These are phyloP conservation scores for Patiria pectinifera DNA, from an alignment of 53 echinoderm and acorn worm genomes.

Conservation along the genomic window DNA sequence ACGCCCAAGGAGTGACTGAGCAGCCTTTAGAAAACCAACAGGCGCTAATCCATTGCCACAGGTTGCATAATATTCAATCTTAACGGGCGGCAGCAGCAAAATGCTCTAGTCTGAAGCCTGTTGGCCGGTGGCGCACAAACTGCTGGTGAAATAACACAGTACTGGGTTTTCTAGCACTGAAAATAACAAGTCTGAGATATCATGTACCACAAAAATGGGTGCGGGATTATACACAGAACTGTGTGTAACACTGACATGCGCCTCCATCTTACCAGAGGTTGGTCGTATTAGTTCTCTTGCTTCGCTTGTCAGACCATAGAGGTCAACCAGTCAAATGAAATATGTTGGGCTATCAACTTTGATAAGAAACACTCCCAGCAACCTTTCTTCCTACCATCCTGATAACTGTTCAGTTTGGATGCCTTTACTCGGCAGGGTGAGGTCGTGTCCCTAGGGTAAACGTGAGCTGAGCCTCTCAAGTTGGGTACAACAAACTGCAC, in stretches of 20 bases:
- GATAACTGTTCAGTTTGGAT: background rate
- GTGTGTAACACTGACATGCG: background rate
- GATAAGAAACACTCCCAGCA: slow-evolving; percentile 52
- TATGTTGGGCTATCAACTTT: slow-evolving; percentile 43
- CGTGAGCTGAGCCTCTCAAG: too few species aligned
- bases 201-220: background rate
- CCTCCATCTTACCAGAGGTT: background rate
- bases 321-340: slow-evolving; percentile 64
- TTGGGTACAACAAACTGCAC: too few species aligned
- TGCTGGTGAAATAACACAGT: slow-evolving; percentile 50
- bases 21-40: slow-evolving; percentile 53
- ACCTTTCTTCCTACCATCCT: background rate
- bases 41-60: slow-evolving; percentile 58
- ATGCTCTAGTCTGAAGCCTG: slow-evolving; percentile 17
- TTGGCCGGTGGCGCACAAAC: slow-evolving; percentile 39
- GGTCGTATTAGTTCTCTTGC: slow-evolving; percentile 11
- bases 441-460: slow-evolving; percentile 1
- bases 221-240: background rate
- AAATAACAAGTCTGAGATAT: slow-evolving; percentile 4
- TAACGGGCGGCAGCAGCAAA: background rate
- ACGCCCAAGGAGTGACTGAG: background rate
- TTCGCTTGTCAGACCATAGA: slow-evolving; percentile 4
- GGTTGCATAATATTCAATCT: slow-evolving; percentile 66
- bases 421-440: slow-evolving; percentile 1
- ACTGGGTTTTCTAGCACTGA: slow-evolving; percentile 1